These are phyloP conservation scores for Poecilia gillii DNA, from an alignment of 2,797 vertebrate genomes.

Conservation along the genomic window DNA sequence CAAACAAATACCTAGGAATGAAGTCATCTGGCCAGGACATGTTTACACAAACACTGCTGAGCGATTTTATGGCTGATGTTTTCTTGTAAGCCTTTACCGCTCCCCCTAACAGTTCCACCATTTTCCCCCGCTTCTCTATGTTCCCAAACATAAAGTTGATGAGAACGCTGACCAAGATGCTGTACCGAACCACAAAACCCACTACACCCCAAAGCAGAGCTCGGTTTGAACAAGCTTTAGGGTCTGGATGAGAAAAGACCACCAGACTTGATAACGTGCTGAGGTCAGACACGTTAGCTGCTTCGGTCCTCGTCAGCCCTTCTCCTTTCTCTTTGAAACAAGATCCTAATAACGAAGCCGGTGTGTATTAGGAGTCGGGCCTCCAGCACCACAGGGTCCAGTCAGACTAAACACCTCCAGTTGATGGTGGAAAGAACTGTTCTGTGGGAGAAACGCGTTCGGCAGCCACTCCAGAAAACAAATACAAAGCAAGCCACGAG, in stretches of 20 bases:
- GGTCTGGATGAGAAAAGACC: constrained; percentile 68
- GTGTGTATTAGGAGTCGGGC: constrained; percentile 73
- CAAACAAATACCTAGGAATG: constrained; percentile 82
- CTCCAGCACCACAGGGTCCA: constrained; percentile 75
- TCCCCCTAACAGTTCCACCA: constrained; percentile 57
- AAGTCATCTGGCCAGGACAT: constrained; percentile 76
- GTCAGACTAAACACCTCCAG: constrained; percentile 93
- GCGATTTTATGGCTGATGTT: constrained; percentile 79
- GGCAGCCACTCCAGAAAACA: constrained; percentile 82
- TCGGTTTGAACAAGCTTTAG: constrained; percentile 47
- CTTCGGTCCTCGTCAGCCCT: constrained; percentile 54
- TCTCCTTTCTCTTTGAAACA: constrained; percentile 69
- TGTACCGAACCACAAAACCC: constrained; percentile 64
- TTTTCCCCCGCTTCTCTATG: constrained; percentile 28
- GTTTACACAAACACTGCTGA: constrained; percentile 81
- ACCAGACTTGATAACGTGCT: constrained; percentile 76
- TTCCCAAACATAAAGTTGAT: constrained; percentile 75
- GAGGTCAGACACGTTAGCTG: constrained; percentile 75
- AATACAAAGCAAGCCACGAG: constrained; percentile 78
- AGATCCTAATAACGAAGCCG: constrained; percentile 76
- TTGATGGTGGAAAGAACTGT: constrained; percentile 86
- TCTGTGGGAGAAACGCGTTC: constrained; percentile 74
- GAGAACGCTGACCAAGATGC: constrained; percentile 62
- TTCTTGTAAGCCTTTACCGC: constrained; percentile 64
- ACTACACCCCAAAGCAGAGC: constrained; percentile 64